Evolutionary conservation across 2,797 vertebrate species (phyloP).

Genomic region (Dendrocincla tyrannina): DNA sequence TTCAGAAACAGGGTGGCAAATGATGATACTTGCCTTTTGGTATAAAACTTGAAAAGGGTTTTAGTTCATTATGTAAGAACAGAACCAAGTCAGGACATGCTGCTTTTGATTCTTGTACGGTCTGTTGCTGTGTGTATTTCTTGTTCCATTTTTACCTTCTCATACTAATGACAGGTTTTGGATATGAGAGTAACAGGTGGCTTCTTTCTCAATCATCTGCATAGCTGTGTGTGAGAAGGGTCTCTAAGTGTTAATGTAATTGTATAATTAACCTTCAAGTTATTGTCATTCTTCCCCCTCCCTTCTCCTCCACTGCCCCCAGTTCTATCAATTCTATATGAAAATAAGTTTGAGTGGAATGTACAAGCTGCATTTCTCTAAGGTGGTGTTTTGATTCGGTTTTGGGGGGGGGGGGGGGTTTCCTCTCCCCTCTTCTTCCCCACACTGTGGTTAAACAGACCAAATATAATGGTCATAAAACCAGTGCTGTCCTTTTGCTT

Average conservation of each 20-base stretch:
- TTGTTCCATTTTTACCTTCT: neutral
- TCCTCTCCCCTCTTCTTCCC: neutral
- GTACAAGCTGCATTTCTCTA: neutral
- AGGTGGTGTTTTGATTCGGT: neutral
- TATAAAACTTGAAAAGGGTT: neutral
- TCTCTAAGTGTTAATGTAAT: neutral
- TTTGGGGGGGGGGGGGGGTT: accelerated
- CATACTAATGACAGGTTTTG: neutral
- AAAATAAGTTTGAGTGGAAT: neutral
- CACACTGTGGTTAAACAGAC: neutral
- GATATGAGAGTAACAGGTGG: neutral
- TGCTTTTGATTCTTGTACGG: neutral
- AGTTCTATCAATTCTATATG: neutral
- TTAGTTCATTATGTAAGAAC: neutral
- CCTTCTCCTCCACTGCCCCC: neutral
- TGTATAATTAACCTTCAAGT: neutral
- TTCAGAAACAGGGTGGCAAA: neutral
- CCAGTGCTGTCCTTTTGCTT: neutral
- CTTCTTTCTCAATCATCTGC: neutral
- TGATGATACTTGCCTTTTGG: neutral
- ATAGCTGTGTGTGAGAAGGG: neutral
- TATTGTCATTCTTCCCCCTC: neutral
- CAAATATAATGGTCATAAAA: neutral
- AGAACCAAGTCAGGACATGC: neutral
- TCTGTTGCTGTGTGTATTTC: neutral